Conservation (phyloP, 2,797 vertebrate species). For the Urophycis tenuis region DNA sequence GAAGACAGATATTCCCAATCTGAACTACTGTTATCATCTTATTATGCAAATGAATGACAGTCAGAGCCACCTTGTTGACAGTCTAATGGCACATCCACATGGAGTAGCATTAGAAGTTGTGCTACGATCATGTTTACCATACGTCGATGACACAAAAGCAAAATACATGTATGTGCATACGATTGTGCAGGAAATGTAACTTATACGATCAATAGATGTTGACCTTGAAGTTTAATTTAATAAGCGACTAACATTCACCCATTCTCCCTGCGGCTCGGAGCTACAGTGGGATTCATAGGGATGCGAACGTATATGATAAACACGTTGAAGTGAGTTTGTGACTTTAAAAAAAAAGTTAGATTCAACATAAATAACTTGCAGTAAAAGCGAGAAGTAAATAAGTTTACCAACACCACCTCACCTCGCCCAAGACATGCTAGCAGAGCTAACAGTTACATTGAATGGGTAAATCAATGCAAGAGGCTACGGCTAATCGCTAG, state of each 20-base stretch:
- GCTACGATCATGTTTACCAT: neutral
- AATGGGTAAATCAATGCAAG: conserved; percentile 23
- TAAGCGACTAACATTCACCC: neutral
- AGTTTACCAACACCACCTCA: neutral
- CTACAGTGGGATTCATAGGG: neutral
- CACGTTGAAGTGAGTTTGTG: neutral
- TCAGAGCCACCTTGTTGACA: neutral
- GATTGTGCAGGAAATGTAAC: conserved; percentile 6
- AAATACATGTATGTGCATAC: neutral
- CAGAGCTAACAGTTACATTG: neutral
- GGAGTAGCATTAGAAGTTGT: neutral
- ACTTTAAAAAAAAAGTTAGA: neutral
- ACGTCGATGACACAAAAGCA: neutral
- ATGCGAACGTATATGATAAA: fast-evolving
- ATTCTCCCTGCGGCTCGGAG: neutral
- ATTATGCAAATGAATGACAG: neutral
- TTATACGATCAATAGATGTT: conserved; percentile 24
- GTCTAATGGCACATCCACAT: neutral
- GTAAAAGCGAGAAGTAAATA: conserved; percentile 5
- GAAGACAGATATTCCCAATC: neutral
- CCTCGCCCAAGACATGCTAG: neutral
- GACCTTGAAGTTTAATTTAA: conserved; percentile 55
- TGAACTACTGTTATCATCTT: neutral
- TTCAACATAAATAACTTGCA: neutral
- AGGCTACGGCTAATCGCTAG: conserved; percentile 33